Conservation (phyloP, 2,888 invertebrate species). For the Aphelenchoides bicaudatus region DNA sequence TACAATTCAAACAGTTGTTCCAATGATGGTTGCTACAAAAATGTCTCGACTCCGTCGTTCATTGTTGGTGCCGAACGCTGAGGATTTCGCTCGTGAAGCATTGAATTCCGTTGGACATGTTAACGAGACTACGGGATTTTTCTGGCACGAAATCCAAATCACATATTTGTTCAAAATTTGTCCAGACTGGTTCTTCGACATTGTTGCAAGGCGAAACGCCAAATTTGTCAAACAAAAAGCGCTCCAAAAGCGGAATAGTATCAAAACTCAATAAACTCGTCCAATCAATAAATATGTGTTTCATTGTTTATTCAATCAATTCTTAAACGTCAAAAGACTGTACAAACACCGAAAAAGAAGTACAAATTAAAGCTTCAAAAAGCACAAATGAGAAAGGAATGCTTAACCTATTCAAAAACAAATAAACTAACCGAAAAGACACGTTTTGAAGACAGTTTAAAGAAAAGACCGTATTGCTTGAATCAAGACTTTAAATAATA, state of each 20-base stretch:
- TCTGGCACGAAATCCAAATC: constrained; percentile 48
- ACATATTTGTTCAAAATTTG: not conserved
- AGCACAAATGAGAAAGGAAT: too few species aligned
- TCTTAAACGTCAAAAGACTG: too few species aligned
- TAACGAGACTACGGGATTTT: constrained; percentile 52
- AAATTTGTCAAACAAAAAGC: not conserved
- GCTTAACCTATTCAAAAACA: too few species aligned
- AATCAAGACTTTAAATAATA: too few species aligned
- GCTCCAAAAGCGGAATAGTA: not conserved
- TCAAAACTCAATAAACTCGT: not conserved
- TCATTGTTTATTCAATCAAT: not conserved
- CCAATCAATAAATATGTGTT: not conserved
- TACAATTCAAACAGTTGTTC: constrained; percentile 55
- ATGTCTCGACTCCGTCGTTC: constrained; percentile 49
- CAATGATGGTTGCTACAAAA: constrained; percentile 58
- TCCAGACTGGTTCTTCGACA: not conserved
- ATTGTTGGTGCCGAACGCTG: constrained; percentile 51
- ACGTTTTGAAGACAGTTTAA: too few species aligned
- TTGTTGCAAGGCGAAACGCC: constrained; percentile 12
- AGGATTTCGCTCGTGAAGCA: constrained; percentile 43
- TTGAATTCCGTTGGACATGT: constrained; percentile 48
- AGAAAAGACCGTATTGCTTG: too few species aligned
- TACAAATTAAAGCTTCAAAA: too few species aligned
- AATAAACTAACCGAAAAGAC: too few species aligned
- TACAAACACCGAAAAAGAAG: too few species aligned